Conservation (phyloP, 2,113 vertebrate species). For the Perca flavescens region DNA sequence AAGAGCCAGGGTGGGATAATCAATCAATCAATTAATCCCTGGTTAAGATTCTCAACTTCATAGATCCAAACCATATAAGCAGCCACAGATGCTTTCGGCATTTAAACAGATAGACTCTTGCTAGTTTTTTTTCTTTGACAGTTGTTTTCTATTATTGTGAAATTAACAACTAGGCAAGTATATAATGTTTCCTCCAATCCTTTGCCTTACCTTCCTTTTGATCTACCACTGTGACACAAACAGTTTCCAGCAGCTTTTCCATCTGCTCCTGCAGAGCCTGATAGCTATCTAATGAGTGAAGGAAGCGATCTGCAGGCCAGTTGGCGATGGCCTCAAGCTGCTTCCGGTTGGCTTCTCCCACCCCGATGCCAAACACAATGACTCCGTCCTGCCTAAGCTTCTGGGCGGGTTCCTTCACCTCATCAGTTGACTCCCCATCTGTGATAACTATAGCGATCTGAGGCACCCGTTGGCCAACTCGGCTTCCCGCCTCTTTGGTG, state of each 20-base stretch:
- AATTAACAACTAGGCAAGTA: no score
- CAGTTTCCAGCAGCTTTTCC: constrained; percentile 58
- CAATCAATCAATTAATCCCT: no score
- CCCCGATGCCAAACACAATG: constrained; percentile 79
- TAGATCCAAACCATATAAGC: no score
- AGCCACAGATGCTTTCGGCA: no score
- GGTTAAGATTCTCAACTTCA: no score
- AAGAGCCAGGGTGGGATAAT: no score
- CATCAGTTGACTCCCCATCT: constrained; percentile 77
- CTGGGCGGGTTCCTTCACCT: constrained; percentile 64
- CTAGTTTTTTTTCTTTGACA: no score
- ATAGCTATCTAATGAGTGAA: constrained; percentile 69
- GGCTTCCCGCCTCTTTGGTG: constrained; percentile 69
- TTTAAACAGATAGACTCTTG: no score
- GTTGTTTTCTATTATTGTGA: no score
- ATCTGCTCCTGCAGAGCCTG: constrained; percentile 64
- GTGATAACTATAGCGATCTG: constrained; percentile 85
- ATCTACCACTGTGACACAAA: constrained; percentile 75
- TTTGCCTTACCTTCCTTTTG: constrained; percentile 70
- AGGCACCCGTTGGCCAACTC: constrained; percentile 65
- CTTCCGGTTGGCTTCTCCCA: constrained; percentile 58
- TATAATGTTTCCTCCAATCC: not conserved
- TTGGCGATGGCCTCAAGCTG: constrained; percentile 80
- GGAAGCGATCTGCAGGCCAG: constrained; percentile 75
- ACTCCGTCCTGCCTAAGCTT: constrained; percentile 74